Evolutionary conservation across 64 coral and sea anemone species (phyloP), one percentile per base, ranked within the genome.

Genomic region (Montipora cactus): DNA sequence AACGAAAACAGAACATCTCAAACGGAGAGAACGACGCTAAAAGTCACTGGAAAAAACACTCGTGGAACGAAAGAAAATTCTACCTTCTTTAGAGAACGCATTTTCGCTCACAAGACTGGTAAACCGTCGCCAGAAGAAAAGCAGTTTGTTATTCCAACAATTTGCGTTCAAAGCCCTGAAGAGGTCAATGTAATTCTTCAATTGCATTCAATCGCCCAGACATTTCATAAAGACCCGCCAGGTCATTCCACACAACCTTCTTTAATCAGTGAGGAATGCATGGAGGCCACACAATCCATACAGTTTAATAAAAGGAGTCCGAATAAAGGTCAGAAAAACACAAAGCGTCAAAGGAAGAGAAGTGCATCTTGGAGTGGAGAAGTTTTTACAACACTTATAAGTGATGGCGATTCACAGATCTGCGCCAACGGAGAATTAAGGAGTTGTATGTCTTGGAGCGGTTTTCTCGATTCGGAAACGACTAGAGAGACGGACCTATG

Each of bases 151-250:
- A 71, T 86, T 49, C 82, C 82, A 19, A 71, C 61, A 50, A 86
- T 86, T 49, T 86, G 62, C 46, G 66, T 86, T 70, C 82, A 86
- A 70, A 69, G 62, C 0, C 82, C 82, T 13, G 82, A 86, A 51
- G 64, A 72, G 18, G 82, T 86, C 2, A 71, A 86, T 67, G 20
- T 49, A 71, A 48, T 49, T 19, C 16, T 21, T 11, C 46, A 70
- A 67, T 86, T 86, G 18, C 82, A 49, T 13, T 44, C 62, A 71
- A 12, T 86, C 44, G 45, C 62, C 13, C 18, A 11, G 44, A 49
- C 4, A 14, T 13, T 49, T 18, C 82, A 50, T 7, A 7, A 8
- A 37, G 45, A 86, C 58, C 8, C 58, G 5, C 5, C 59, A 62
- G 18, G 58, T 15, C 20, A 81, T 23, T 21, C 8, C 37, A 71